Evolutionary conservation across 2,888 invertebrate species (phyloP).

Genomic region (Quadroppia sp.): DNA sequence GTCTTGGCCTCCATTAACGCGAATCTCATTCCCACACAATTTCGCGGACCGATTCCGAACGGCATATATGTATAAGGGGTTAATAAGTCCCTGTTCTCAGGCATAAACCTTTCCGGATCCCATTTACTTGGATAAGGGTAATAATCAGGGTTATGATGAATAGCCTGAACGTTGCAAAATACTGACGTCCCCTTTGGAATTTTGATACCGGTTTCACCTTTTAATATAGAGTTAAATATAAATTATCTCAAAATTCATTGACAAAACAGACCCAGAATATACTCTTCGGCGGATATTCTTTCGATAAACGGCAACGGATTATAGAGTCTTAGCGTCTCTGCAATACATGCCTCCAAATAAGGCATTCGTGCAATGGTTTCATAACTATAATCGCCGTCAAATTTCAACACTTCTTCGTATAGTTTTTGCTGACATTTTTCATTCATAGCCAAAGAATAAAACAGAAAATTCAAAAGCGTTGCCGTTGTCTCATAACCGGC

Average conservation of each 20-base stretch:
- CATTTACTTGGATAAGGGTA: constrained; percentile 45
- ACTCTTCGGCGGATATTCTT: constrained; percentile 41
- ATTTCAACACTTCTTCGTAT: constrained; percentile 55
- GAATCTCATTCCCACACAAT: constrained; percentile 47
- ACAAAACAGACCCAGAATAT: constrained; percentile 37
- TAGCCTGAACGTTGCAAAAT: constrained; percentile 42
- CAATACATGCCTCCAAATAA: constrained; percentile 45
- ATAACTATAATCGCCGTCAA: constrained; percentile 9
- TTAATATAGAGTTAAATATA: not conserved
- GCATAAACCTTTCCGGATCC: constrained; percentile 46
- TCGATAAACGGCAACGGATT: constrained; percentile 39
- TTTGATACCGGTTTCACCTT: constrained; percentile 40
- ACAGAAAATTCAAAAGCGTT: constrained; percentile 59
- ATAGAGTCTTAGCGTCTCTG: constrained; percentile 44
- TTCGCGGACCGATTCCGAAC: constrained; percentile 47
- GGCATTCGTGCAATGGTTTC: constrained; percentile 23
- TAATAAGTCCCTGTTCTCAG: constrained; percentile 45
- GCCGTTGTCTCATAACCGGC: constrained; percentile 65
- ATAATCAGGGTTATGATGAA: constrained; percentile 45
- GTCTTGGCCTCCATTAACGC: too few species aligned
- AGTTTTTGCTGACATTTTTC: constrained; percentile 57
- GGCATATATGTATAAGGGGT: constrained; percentile 44
- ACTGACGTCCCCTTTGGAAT: constrained; percentile 43
- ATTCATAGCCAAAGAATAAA: constrained; percentile 59
- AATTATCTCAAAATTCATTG: not conserved